Percentiles rank a stretch among this genome's conserved stretches.
Conservation (phyloP, 2,113 vertebrate genomes). For the Stigmatopora nigra region DNA sequence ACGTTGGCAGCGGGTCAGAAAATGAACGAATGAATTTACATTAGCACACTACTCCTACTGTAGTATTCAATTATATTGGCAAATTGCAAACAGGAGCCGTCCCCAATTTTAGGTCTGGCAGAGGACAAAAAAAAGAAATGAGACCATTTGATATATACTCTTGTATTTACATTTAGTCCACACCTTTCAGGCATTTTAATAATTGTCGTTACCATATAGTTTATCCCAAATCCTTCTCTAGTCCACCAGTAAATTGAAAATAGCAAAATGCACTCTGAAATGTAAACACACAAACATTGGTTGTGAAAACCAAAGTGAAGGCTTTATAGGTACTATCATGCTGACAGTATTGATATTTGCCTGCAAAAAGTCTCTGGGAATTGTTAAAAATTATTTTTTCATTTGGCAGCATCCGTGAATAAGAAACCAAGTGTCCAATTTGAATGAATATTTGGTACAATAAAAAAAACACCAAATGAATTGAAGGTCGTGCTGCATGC, state of each 20-base stretch:
- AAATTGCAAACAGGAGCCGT: constrained; percentile 1
- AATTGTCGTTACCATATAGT: neutral
- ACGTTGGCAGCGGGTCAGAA: neutral
- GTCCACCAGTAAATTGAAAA: neutral
- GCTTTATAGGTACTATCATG: constrained; percentile 11
- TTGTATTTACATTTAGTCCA: constrained; percentile 37
- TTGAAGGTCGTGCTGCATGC: neutral
- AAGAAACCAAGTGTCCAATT: neutral
- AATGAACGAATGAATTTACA: too few species aligned
- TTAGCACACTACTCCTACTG: neutral
- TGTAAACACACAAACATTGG: constrained; percentile 42
- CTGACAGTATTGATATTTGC: neutral
- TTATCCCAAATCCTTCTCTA: neutral
- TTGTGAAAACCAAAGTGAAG: constrained; percentile 15
- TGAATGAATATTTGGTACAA: constrained; percentile 4
- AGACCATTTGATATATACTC: constrained; percentile 6
- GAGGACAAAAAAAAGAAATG: neutral
- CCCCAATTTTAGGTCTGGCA: neutral
- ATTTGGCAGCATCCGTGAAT: neutral
- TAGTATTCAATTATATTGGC: neutral
- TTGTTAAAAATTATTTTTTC: neutral
- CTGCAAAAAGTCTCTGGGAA: neutral
- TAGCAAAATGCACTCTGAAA: constrained; percentile 31
- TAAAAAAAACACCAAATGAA: neutral
- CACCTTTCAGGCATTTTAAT: constrained; percentile 2